Conservation (phyloP, 64 coral and sea anemone species). For the Astreopora myriophthalma region DNA sequence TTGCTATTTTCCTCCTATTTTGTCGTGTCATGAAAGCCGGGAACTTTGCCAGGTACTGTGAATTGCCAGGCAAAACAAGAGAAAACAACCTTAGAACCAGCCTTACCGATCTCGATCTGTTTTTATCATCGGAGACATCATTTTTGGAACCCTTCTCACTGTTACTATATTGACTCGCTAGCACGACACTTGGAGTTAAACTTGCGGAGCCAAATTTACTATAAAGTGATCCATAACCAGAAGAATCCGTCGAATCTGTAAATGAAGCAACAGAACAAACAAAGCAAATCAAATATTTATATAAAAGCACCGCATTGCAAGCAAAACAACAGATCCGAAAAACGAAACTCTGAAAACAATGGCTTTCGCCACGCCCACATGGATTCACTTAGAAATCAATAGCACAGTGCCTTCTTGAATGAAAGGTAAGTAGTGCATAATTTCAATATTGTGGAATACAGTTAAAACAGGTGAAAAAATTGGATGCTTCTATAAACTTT, state of each 20-base stretch:
- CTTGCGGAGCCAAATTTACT: constrained; percentile 20
- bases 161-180: constrained; percentile 11
- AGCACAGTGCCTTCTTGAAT: background rate
- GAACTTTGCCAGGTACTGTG: too few species aligned
- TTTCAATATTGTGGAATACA: background rate
- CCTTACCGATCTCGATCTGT: constrained; percentile 15
- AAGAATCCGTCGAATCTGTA: background rate
- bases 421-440: background rate
- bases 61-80: background rate
- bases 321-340: too few species aligned
- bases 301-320: too few species aligned
- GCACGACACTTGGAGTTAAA: background rate
- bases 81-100: background rate
- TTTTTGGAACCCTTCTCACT: constrained; percentile 15
- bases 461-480: background rate
- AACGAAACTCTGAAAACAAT: too few species aligned
- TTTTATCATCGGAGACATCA: background rate
- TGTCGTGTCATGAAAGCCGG: too few species aligned
- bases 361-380: too few species aligned
- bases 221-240: constrained; percentile 18
- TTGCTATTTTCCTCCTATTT: too few species aligned
- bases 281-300: background rate
- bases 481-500: too few species aligned
- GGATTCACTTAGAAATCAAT: background rate
- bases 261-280: background rate